Base-by-base conservation (phyloP, 1,140 invertebrate genomes). In the Archivesica marissinica region DNA sequence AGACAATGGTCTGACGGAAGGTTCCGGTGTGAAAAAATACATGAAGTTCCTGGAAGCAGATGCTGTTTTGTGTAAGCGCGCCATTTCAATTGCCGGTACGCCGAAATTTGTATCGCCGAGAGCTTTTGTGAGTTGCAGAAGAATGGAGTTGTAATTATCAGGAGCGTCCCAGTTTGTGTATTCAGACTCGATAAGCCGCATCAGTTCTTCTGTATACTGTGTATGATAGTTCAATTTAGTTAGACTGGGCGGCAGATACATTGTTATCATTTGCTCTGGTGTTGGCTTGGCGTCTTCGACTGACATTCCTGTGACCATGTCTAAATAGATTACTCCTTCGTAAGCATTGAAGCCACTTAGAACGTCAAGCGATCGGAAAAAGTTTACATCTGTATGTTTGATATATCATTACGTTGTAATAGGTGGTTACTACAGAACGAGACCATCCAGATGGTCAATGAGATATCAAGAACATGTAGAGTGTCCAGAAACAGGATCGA, bases 331-430 rank as follows among this genome's bases (percentile, higher is more conserved):
- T 2, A 50, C 76, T 11, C 85, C 85, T 76, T 86, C 85, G 33
- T 35, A 20, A 41, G 38, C 33, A 41, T 64, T 75, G 20, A 70
- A 72, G 4, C 85, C 85, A 17, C 25, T 56, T 28, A 86, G 68
- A 20, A 68, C 38, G 33, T 86, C 72, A 4, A 86, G 33, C 25
- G 77, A 66, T 33, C 59, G 30, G 47, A 75, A 75, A 54, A 86
- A 86, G 23, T 86, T 33, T 17, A 78, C 38, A 7, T 61, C 75
- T 23, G n/a, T n/a, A n/a, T n/a, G n/a, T n/a, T n/a, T n/a, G n/a
- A n/a, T n/a, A n/a, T n/a, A n/a, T n/a, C n/a, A n/a, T n/a, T n/a
- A n/a, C n/a, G n/a, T n/a, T n/a, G n/a, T n/a, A n/a, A n/a, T n/a
- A n/a, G n/a, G n/a, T n/a, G n/a, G n/a, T n/a, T n/a, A n/a, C n/a